Percentiles rank a stretch among this genome's conserved stretches.
These are phyloP conservation scores for Lacerta viridis DNA, from an alignment of 2,797 vertebrate genomes.

Conservation along the genomic window DNA sequence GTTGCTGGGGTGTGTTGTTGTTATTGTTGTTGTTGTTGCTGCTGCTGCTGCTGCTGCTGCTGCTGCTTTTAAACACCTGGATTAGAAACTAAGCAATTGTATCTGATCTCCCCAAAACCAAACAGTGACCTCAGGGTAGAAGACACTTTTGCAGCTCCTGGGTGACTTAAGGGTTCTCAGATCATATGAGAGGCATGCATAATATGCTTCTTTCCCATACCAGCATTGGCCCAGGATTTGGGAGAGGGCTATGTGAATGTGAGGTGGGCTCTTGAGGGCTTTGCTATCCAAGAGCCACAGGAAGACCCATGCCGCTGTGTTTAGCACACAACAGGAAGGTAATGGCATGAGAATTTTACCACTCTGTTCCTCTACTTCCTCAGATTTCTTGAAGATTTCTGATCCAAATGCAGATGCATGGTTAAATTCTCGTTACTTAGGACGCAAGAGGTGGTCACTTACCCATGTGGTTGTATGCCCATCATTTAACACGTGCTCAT, in stretches of 20 bases:
- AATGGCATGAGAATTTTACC: background rate
- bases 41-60: too few relatives aligned
- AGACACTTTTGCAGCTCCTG: background rate
- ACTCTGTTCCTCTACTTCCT: background rate
- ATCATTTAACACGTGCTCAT: background rate
- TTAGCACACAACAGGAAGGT: too few relatives aligned
- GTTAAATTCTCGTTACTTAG: background rate
- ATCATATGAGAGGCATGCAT: background rate
- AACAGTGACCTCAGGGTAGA: background rate
- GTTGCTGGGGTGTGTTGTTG: too few relatives aligned
- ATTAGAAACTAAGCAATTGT: background rate
- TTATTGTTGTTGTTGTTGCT: too few relatives aligned
- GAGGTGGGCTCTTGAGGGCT: too few relatives aligned
- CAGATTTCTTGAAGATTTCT: background rate
- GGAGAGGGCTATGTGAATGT: too few relatives aligned
- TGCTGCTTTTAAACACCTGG: too few relatives aligned
- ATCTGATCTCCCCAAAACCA: background rate
- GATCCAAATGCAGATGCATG: background rate
- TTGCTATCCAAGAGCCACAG: background rate
- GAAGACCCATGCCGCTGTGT: background rate
- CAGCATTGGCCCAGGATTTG: background rate
- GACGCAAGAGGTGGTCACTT: background rate
- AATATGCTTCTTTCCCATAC: background rate
- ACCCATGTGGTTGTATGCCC: background rate
- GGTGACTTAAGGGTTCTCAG: background rate